Evolutionary conservation across 1,140 invertebrate genomes (phyloP).

Genomic region (Hestina assimilis): DNA sequence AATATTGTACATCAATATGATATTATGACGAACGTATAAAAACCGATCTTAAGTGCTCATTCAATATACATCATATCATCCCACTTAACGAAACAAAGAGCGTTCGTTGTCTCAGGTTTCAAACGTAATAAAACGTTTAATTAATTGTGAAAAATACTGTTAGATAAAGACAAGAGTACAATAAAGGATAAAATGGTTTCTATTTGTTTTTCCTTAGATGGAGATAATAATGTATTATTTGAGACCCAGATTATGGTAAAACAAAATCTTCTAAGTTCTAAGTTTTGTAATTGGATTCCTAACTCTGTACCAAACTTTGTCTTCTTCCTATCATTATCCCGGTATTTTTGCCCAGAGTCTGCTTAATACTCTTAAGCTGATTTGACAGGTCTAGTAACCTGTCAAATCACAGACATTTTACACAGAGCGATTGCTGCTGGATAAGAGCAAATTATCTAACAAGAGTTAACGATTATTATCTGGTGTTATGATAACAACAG

Average conservation of each 20-base stretch:
- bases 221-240: neutral
- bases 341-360: no score
- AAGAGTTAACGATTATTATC: no score
- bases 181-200: constrained; percentile 18
- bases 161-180: constrained; percentile 44
- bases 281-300: neutral
- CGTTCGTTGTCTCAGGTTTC: constrained; percentile 33
- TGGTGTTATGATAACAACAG: no score
- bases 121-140: constrained; percentile 39
- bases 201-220: neutral
- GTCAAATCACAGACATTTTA: neutral
- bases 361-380: no score
- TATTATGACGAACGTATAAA: neutral
- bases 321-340: neutral
- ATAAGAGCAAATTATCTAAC: no score
- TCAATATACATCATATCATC: constrained; percentile 29
- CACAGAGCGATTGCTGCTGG: no score
- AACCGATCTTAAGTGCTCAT: no score
- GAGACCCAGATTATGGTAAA: neutral
- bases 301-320: neutral
- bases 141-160: constrained; percentile 47
- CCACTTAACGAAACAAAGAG: constrained; percentile 31
- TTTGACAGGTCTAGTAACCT: neutral
- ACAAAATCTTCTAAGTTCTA: no score
- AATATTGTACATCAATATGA: neutral